Percentiles rank a stretch among this genome's conserved stretches.
Conservation (phyloP, 2,113 vertebrate species). For the Gobio gobio region DNA sequence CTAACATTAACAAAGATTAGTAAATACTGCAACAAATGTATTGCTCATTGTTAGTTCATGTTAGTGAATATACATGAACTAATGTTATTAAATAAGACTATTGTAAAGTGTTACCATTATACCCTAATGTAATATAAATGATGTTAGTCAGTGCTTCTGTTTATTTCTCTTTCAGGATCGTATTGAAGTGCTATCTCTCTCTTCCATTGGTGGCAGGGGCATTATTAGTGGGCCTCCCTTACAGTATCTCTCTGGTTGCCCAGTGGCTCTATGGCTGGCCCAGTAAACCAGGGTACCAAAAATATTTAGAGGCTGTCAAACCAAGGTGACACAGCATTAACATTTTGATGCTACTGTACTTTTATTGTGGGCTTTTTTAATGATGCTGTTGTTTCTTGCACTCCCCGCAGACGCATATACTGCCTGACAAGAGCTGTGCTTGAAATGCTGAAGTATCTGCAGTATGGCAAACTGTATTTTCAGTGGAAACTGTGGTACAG, state of each 20-base stretch:
- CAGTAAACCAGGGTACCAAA: constrained; percentile 71
- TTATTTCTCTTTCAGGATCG: constrained; percentile 60
- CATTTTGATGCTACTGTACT: neutral
- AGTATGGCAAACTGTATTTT: constrained; percentile 73
- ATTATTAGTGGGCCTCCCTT: constrained; percentile 69
- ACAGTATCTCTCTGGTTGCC: constrained; percentile 67
- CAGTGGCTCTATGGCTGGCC: constrained; percentile 78
- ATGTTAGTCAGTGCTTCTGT: neutral
- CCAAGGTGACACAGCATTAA: constrained; percentile 65
- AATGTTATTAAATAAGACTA: too few relatives aligned
- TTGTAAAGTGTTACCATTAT: too few relatives aligned
- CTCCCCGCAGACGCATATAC: constrained; percentile 68
- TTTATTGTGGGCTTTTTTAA: neutral
- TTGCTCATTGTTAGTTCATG: too few relatives aligned
- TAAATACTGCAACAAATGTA: too few relatives aligned
- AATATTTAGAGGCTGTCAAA: constrained; percentile 76
- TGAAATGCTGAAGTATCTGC: constrained; percentile 72
- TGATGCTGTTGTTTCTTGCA: constrained; percentile 9
- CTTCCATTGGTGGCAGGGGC: constrained; percentile 66
- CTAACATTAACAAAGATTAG: too few relatives aligned
- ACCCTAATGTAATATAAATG: neutral
- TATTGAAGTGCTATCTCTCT: constrained; percentile 60
- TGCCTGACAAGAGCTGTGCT: constrained; percentile 70
- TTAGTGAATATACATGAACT: too few relatives aligned
- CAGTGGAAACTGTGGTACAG: constrained; percentile 74